These are phyloP conservation scores for Tragopan temminckii DNA, from an alignment of 2,797 vertebrate genomes.

Conservation along the genomic window DNA sequence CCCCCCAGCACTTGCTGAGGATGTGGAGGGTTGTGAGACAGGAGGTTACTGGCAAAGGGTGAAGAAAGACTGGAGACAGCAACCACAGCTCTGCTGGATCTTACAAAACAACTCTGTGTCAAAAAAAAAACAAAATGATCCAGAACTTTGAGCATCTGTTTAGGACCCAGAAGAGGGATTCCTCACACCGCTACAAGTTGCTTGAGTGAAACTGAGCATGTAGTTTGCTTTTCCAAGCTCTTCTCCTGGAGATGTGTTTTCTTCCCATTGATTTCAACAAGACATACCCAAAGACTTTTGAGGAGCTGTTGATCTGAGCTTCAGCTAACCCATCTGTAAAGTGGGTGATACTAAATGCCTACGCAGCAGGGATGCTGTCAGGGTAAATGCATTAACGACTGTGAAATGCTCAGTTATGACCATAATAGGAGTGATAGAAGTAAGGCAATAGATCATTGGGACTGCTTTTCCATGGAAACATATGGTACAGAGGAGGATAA, in stretches of 20 bases:
- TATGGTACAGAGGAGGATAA: constrained; percentile 71
- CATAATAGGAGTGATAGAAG: constrained; percentile 67
- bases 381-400: constrained; percentile 56
- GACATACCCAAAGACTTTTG: not conserved
- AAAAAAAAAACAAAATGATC: not conserved
- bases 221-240: not conserved
- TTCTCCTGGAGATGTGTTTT: not conserved
- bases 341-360: constrained; percentile 68
- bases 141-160: not conserved
- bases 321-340: constrained; percentile 51
- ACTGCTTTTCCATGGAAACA: constrained; percentile 65
- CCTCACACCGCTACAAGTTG: not conserved
- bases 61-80: not conserved
- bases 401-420: constrained; percentile 66
- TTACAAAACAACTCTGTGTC: not conserved
- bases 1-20: not conserved
- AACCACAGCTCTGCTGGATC: not conserved
- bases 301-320: constrained; percentile 1
- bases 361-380: constrained; percentile 46
- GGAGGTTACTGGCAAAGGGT: not conserved
- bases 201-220: not conserved
- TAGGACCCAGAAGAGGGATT: not conserved
- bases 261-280: not conserved
- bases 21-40: not conserved
- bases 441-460: constrained; percentile 71